Conservation (phyloP, 2,888 invertebrate genomes). For the Archaeoteleia sp. region DNA sequence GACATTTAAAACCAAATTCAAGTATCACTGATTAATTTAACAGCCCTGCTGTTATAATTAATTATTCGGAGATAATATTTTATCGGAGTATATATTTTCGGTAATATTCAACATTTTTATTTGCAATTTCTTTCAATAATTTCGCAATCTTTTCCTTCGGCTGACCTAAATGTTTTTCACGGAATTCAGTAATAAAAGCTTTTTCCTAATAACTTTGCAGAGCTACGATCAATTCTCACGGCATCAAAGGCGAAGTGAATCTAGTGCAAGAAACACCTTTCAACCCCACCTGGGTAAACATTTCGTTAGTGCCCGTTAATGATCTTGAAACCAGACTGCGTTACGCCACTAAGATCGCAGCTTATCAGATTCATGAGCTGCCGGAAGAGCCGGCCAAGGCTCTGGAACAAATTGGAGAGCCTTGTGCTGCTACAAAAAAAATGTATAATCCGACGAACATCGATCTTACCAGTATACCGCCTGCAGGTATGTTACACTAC, state of each 20-base stretch:
- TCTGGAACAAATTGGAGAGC: slow-evolving; percentile 71
- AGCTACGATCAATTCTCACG: slow-evolving; percentile 83
- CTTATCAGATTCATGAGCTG: slow-evolving; percentile 83
- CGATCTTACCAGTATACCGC: slow-evolving; percentile 79
- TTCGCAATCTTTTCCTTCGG: no score
- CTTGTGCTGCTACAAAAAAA: slow-evolving; percentile 83
- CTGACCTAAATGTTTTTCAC: no score
- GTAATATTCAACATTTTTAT: no score
- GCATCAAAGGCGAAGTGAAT: slow-evolving; percentile 86
- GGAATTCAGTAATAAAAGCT: no score
- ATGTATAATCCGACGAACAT: slow-evolving; percentile 85
- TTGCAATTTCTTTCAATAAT: no score
- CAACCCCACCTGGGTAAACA: slow-evolving; percentile 87
- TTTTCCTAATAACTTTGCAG: slow-evolving; percentile 78
- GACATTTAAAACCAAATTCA: no score
- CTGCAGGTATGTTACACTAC: slow-evolving; percentile 77
- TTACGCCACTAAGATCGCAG: slow-evolving; percentile 83
- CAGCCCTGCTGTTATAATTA: no score
- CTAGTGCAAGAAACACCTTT: slow-evolving; percentile 88
- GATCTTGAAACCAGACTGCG: slow-evolving; percentile 83
- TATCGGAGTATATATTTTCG: no score
- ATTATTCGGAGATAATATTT: no score
- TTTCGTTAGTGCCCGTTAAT: slow-evolving; percentile 81
- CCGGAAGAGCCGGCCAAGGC: slow-evolving; percentile 79
- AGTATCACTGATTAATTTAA: no score